Percentiles rank a stretch among this genome's conserved stretches.
Conservation (phyloP, 2,888 invertebrate genomes). For the Drosophila tanythrix region DNA sequence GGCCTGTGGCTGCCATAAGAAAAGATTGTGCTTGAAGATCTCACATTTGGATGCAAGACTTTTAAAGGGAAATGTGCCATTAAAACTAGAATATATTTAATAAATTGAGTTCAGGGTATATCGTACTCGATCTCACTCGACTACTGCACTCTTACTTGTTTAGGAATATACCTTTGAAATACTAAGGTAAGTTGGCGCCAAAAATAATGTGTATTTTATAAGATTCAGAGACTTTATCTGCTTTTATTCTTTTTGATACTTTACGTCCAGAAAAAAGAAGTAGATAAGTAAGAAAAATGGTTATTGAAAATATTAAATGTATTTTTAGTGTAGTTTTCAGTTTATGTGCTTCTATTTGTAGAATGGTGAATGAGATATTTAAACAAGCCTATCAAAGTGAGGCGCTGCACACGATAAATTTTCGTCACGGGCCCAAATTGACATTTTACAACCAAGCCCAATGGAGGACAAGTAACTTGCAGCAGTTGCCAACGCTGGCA, state of each 20-base stretch:
- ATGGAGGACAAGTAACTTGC: conserved; percentile 62
- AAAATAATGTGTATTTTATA: not conserved
- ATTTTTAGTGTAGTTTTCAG: not conserved
- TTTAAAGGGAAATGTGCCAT: not conserved
- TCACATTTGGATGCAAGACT: not conserved
- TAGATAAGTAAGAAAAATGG: not conserved
- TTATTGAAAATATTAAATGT: not conserved
- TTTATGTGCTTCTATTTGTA: not conserved
- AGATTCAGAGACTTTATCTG: not conserved
- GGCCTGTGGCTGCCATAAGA: too few relatives aligned
- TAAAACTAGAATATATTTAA: too few relatives aligned
- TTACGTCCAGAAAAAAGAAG: not conserved
- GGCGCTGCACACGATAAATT: conserved; percentile 69
- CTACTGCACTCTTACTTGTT: too few relatives aligned
- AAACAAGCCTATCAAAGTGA: conserved; percentile 64
- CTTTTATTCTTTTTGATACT: not conserved
- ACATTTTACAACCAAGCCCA: conserved; percentile 74
- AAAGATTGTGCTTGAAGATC: too few relatives aligned
- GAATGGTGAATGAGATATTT: conserved; percentile 49
- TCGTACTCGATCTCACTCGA: too few relatives aligned
- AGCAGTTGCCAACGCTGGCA: conserved; percentile 42
- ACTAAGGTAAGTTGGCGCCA: not conserved
- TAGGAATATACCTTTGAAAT: not conserved
- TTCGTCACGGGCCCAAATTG: conserved; percentile 75
- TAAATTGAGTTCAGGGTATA: too few relatives aligned